phyloP scores from a whole-genome alignment of 2,888 invertebrate species.

The Mesoligia furuncula region DNA sequence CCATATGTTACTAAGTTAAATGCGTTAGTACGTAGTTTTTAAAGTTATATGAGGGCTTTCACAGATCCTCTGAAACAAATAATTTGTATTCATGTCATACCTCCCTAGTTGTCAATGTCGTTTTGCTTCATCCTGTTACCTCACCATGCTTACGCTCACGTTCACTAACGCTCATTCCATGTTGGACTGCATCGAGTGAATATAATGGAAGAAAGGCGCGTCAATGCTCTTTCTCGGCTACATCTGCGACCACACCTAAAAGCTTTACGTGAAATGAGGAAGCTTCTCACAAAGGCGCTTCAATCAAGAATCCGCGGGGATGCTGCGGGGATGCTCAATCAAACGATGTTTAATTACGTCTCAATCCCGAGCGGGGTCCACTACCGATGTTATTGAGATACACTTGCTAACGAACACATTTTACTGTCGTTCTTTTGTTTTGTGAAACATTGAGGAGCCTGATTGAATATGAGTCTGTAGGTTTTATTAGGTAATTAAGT shows the following conservation, averaged over 20 bases:
- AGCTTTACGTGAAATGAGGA: slow-evolving; percentile 62
- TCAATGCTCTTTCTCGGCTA: neutral
- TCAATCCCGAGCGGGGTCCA: slow-evolving; percentile 24
- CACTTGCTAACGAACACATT: slow-evolving; percentile 18
- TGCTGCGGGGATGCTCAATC: slow-evolving; percentile 51
- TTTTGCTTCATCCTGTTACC: neutral
- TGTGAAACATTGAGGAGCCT: neutral
- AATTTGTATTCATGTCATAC: neutral
- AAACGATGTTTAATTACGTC: slow-evolving; percentile 62
- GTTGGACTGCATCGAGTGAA: too few relatives aligned
- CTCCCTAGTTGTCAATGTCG: neutral
- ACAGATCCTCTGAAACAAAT: neutral
- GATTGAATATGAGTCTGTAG: neutral
- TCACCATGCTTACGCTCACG: too few relatives aligned
- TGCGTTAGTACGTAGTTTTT: neutral
- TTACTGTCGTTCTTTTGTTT: slow-evolving; percentile 14
- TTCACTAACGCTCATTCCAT: neutral
- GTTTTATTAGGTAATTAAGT: neutral
- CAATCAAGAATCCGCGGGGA: slow-evolving; percentile 58
- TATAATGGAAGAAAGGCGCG: neutral
- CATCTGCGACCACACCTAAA: slow-evolving; percentile 33
- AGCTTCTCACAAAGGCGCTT: slow-evolving; percentile 60
- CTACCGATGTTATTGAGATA: slow-evolving; percentile 28
- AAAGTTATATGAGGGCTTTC: neutral
- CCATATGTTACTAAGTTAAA: too few relatives aligned